Conservation (phyloP, 2,797 vertebrate species). For the Intellagama lesueurii region DNA sequence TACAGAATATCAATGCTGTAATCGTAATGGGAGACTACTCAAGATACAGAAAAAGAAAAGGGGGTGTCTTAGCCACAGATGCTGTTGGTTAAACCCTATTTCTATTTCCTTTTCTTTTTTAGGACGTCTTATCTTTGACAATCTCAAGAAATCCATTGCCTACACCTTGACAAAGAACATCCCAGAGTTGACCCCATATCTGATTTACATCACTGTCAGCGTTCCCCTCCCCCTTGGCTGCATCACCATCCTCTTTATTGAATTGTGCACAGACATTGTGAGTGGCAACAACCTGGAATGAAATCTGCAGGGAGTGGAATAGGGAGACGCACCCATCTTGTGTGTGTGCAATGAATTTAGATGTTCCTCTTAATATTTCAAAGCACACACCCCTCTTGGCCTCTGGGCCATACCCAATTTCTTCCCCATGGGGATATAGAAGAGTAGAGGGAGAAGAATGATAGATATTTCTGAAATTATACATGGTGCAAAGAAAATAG, state of each 20-base stretch:
- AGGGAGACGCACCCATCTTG: neutral
- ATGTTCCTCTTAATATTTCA: neutral
- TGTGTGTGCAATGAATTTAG: neutral
- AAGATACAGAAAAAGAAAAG: neutral
- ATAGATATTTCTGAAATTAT: neutral
- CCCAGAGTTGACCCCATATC: constrained; percentile 89
- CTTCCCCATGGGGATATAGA: neutral
- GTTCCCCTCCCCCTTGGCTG: constrained; percentile 90
- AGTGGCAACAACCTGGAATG: constrained; percentile 60
- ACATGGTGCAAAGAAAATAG: neutral
- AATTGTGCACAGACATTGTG: constrained; percentile 91
- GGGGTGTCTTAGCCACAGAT: too few relatives aligned
- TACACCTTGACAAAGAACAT: constrained; percentile 80
- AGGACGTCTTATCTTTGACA: constrained; percentile 92
- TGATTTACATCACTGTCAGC: constrained; percentile 91
- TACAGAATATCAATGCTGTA: neutral
- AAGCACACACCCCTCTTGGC: neutral
- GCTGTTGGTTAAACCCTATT: neutral
- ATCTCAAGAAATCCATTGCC: constrained; percentile 91
- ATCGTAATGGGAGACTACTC: neutral
- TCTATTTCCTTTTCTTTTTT: neutral
- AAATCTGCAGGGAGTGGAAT: neutral
- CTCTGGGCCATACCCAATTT: too few relatives aligned
- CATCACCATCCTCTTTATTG: constrained; percentile 94
- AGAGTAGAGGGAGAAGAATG: neutral